Base-by-base conservation (phyloP, 2,888 invertebrate species). In the Saturnia pavonia region DNA sequence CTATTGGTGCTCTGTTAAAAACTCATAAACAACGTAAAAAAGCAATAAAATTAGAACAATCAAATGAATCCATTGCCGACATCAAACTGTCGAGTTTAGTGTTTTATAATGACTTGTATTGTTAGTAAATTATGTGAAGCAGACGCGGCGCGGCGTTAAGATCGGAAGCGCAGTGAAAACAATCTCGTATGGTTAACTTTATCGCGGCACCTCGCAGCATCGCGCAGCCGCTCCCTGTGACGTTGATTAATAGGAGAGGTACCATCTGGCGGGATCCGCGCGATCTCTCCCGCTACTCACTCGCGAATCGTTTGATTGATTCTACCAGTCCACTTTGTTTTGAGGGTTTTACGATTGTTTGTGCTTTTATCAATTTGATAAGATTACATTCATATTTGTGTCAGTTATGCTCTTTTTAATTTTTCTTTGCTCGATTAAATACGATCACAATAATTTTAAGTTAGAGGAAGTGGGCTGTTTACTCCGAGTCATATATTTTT, bases 131-230 rank as follows among this genome's bases (percentile, higher is more conserved):
- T 65, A 65, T 40, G n/a, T n/a, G 40, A n/a, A 40, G 11, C 65
- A 65, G 65, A n/a, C 40, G 34, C 34, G 34, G 34, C 34, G 3
- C 6, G 34, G 34, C 34, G 34, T 40, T 40, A 40, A 65, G 40
- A 65, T 65, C 65, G 65, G 19, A 65, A n/a, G 65, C 40, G 65
- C 40, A 40, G 40, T 65, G 57, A 65, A 65, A 65, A 65, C 65
- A 40, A 65, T 60, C 57, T 60, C 63, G 63, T 16, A 60, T 60
- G 6, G 27, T 14, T 25, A 11, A 16, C 27, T 60, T 60, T 60
- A 60, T 60, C 25, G 25, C 19, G 12, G 27, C 25, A 25, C 4
- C 57, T 6, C 57, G 25, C 57, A 57, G 27, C 25, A 25, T 16
- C 57, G 0, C 57, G 25, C 57, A 57, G 57, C 22, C 57, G 57